phyloP scores from a whole-genome alignment of 2,113 vertebrate species.

The Smithornis capensis region DNA sequence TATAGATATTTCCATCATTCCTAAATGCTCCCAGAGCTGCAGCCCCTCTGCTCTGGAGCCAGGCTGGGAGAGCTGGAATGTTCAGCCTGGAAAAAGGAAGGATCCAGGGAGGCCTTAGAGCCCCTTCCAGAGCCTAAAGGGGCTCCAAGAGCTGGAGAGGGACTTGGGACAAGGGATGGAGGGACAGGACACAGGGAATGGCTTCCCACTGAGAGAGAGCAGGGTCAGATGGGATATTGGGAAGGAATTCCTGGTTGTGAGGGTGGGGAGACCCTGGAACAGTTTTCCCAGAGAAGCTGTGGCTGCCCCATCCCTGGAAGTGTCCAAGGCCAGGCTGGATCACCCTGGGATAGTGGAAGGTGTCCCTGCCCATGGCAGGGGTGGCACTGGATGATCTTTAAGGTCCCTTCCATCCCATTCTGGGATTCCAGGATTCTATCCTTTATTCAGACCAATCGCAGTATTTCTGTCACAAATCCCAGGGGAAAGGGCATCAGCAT shows the following conservation, averaged over 20 bases:
- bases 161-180: neutral
- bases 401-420: neutral
- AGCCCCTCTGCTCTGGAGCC: neutral
- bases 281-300: neutral
- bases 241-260: accelerated
- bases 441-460: neutral
- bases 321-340: neutral
- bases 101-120: neutral
- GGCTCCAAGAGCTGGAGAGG: neutral
- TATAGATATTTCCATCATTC: neutral
- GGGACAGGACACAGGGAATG: neutral
- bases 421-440: neutral
- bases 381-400: accelerated
- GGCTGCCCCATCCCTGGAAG: neutral
- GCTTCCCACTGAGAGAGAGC: neutral
- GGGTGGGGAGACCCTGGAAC: neutral
- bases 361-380: neutral
- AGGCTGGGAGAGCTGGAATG: neutral
- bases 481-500: neutral
- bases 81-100: neutral
- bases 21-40: neutral
- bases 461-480: neutral
- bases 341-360: accelerated
- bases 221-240: neutral
- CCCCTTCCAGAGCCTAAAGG: neutral